These are phyloP conservation scores for Gobio occitaniae DNA, from an alignment of 2,797 vertebrate genomes.

Conservation along the genomic window DNA sequence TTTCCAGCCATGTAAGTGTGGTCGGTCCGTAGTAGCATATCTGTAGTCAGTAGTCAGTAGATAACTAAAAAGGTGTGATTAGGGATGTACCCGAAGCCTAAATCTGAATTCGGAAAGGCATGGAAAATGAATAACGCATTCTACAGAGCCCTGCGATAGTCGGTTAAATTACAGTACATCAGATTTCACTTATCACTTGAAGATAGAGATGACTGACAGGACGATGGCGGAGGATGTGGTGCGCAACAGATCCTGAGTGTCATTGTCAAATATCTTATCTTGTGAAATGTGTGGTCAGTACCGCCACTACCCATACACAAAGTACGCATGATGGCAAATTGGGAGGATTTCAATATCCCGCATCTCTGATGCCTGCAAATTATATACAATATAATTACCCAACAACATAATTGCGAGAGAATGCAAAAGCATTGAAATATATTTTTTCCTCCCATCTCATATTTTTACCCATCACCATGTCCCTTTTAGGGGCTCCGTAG, in stretches of 20 bases:
- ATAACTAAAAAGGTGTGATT: background rate
- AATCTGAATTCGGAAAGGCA: background rate
- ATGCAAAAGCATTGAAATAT: background rate
- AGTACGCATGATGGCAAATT: background rate
- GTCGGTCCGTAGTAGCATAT: slow-evolving; percentile 13
- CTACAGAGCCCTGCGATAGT: background rate
- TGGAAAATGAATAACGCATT: background rate
- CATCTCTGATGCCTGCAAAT: background rate
- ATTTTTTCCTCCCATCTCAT: background rate
- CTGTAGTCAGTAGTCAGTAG: slow-evolving; percentile 8
- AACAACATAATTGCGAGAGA: background rate
- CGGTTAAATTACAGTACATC: background rate
- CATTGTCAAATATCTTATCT: background rate
- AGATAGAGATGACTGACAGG: background rate
- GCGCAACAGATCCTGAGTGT: background rate
- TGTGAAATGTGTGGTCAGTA: background rate
- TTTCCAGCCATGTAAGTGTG: slow-evolving; percentile 80
- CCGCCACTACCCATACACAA: background rate
- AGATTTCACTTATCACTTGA: background rate
- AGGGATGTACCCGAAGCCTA: background rate
- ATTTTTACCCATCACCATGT: background rate
- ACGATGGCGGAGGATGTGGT: background rate
- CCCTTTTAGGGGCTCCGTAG: slow-evolving; percentile 3
- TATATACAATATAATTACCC: background rate
- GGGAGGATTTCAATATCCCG: background rate